Evolutionary conservation across 2,888 invertebrate species (phyloP).

Genomic region (Drosophila merina): DNA sequence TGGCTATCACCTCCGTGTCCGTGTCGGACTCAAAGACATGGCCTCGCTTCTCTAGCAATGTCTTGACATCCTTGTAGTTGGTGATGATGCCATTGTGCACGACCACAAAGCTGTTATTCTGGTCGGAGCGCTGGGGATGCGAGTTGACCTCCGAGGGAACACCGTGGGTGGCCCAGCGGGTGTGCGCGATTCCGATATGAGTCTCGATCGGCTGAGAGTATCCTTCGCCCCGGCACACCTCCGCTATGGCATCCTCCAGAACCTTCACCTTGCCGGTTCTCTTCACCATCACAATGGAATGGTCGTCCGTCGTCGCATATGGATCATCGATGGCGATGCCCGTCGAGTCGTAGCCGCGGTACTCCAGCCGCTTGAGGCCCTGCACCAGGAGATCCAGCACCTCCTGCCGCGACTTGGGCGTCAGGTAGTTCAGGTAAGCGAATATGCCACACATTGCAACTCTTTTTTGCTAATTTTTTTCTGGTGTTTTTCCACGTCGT

Average conservation of each 20-base stretch:
- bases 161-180: slow-evolving; percentile 99
- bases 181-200: slow-evolving; percentile 99
- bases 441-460: slow-evolving; percentile 93
- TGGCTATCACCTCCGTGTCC: slow-evolving; percentile 99
- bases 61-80: slow-evolving; percentile 97
- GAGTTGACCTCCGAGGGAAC: slow-evolving; percentile 96
- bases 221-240: slow-evolving; percentile 85
- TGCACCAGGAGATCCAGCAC: slow-evolving; percentile 96
- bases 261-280: slow-evolving; percentile 94
- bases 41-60: slow-evolving; percentile 95
- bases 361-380: slow-evolving; percentile 97
- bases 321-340: slow-evolving; percentile 93
- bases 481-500: slow-evolving; percentile 36
- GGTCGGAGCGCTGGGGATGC: slow-evolving; percentile 97
- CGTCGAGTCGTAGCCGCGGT: slow-evolving; percentile 99
- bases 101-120: slow-evolving; percentile 92
- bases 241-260: slow-evolving; percentile 93
- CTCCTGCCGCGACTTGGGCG: slow-evolving; percentile 96
- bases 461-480: slow-evolving; percentile 19
- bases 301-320: slow-evolving; percentile 84
- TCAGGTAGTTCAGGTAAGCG: slow-evolving; percentile 99
- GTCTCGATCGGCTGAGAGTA: slow-evolving; percentile 89
- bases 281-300: slow-evolving; percentile 92
- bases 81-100: slow-evolving; percentile 98
- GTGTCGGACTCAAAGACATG: slow-evolving; percentile 98